phyloP scores from a whole-genome alignment of 2,888 invertebrate genomes.

The Phortica magna region DNA sequence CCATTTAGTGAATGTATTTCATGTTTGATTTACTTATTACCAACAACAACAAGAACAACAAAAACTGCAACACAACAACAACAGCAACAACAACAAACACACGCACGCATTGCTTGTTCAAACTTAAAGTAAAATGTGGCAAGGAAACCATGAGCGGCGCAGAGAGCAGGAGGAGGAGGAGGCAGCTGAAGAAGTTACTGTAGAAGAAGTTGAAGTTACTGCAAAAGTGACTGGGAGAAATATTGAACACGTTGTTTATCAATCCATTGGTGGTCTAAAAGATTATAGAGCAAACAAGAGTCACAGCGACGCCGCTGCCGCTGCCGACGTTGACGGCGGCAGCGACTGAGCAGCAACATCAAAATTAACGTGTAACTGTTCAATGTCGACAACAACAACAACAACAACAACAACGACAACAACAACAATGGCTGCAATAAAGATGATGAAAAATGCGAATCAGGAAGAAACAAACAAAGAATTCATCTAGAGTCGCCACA shows the following conservation, averaged over 20 bases:
- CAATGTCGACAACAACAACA: neutral
- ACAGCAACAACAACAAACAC: too few relatives aligned
- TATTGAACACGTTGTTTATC: conserved; percentile 71
- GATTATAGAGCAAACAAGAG: conserved; percentile 44
- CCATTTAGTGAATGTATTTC: too few relatives aligned
- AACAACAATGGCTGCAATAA: neutral
- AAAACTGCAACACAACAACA: too few relatives aligned
- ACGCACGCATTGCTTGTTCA: too few relatives aligned
- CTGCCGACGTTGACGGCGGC: neutral
- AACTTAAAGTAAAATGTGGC: too few relatives aligned
- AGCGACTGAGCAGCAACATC: neutral
- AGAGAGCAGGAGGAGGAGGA: neutral
- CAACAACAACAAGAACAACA: too few relatives aligned
- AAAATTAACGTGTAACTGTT: neutral
- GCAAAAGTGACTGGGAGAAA: conserved; percentile 39
- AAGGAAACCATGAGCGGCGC: too few relatives aligned
- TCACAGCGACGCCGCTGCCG: neutral
- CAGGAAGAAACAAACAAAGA: neutral
- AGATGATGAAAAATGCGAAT: too few relatives aligned
- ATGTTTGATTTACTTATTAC: too few relatives aligned
- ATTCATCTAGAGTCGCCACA: neutral
- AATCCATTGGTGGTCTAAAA: conserved; percentile 65
- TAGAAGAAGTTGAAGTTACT: neutral
- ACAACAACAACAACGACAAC: neutral
- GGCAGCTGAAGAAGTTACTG: neutral